phyloP scores from a whole-genome alignment of 2,113 vertebrate genomes.

The Tachycineta bicolor region DNA sequence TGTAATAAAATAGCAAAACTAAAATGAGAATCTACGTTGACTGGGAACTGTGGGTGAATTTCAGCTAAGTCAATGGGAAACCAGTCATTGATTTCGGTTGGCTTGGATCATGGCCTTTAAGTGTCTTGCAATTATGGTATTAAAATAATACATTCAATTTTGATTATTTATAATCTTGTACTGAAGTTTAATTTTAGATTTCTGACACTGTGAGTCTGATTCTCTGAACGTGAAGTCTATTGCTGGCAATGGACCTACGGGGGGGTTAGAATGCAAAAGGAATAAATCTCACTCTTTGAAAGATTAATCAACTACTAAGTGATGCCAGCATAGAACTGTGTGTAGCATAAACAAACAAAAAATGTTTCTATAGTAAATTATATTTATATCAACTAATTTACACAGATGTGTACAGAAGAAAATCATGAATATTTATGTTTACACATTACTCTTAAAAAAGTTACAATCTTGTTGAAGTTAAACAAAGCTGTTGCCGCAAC shows the following conservation, averaged over 20 bases:
- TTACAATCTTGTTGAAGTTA: background rate
- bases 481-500: background rate
- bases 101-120: background rate
- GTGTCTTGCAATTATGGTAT: background rate
- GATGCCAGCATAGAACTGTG: conserved; percentile 23
- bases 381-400: conserved; percentile 50
- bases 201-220: conserved; percentile 27
- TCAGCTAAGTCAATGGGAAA: background rate
- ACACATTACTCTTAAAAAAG: conserved; percentile 9
- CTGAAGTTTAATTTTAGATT: conserved; percentile 25
- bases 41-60: background rate
- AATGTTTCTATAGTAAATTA: conserved; percentile 45
- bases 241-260: conserved; percentile 60
- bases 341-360: conserved; percentile 30
- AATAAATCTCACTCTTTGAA: background rate
- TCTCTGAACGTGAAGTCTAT: conserved; percentile 30
- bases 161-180: conserved; percentile 32
- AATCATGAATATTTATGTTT: conserved; percentile 1
- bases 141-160: conserved; percentile 7
- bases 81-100: background rate
- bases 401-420: conserved; percentile 10
- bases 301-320: background rate
- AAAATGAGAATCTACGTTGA: background rate
- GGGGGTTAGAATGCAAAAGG: background rate
- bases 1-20: background rate